Base-by-base conservation (phyloP, 2,888 invertebrate species). In the Sialis fuliginosa region DNA sequence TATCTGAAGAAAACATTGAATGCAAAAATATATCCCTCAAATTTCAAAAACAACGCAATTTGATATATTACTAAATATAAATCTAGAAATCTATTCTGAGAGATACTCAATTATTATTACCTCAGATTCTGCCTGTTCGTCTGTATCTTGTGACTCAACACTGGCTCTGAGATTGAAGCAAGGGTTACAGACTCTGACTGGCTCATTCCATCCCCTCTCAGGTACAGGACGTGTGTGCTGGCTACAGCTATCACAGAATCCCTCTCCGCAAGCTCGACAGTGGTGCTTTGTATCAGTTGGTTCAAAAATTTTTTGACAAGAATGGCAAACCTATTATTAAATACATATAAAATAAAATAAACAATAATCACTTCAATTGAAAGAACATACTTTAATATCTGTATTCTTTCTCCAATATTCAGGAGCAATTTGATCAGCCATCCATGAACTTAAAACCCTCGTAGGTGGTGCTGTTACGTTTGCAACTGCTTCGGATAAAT, bases 381-480 rank as follows among this genome's bases (percentile, higher is more conserved):
- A 37, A 37, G 6, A 22, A 22, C 7, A 62, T 61, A 81, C 81
- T 57, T 67, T 74, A 50, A 86, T 84, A 59, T 83, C 77, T 52
- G 77, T 67, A 60, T 87, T 86, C 6, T 83, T 80, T 48, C 75
- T 72, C 88, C 87, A 88, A 62, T 87, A 87, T 35, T 74, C 72
- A 1, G 88, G 88, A 9, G 82, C 82, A 32, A 82, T 75, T 60
- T 79, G 76, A 62, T 86, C 85, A 1, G 84, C 77, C n/a, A 84
- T 72, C 79, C 82, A 83, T 48, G 77, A 73, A 31, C 74, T 70
- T 1, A 86, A 56, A 3, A 71, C 70, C 58, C 76, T 79, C 3
- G 80, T 76, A n/a, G 84, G 84, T 53, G 78, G 79, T 4, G 80
- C 71, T 9, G 81, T 74, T 13, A 81, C 76, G 54, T 68, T 79